Conservation (phyloP, 2,888 invertebrate genomes). For the Zaprionus bogoriensis region DNA sequence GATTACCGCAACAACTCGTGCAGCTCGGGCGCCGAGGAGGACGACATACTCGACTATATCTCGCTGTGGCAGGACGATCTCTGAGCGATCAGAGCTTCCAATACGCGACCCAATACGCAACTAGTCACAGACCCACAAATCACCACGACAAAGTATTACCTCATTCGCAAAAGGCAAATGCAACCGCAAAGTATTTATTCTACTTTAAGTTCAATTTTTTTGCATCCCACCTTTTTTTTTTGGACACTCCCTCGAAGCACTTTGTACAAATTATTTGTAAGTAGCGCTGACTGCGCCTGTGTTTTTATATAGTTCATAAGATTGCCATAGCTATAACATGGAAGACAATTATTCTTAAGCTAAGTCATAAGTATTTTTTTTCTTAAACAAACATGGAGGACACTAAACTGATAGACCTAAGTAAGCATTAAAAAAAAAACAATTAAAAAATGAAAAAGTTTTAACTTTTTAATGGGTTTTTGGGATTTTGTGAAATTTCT, state of each 20-base stretch:
- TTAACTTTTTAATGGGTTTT: neutral
- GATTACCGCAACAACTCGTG: conserved; percentile 86
- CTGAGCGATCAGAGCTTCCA: conserved; percentile 23
- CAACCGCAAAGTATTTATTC: conserved; percentile 63
- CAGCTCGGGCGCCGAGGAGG: conserved; percentile 89
- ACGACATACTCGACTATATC: conserved; percentile 90
- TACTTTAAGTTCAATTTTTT: conserved; percentile 40
- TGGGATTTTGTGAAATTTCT: neutral
- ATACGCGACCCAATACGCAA: neutral
- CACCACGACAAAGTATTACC: conserved; percentile 68
- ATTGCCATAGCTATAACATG: conserved; percentile 41
- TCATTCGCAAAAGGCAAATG: too few species aligned
- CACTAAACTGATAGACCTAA: conserved; percentile 57
- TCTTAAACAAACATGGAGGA: conserved; percentile 54
- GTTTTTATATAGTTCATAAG: conserved; percentile 58
- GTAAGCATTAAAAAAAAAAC: conserved; percentile 5
- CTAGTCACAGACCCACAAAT: conserved; percentile 29
- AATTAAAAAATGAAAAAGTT: neutral
- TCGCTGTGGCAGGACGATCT: conserved; percentile 81
- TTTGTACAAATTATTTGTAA: conserved; percentile 62
- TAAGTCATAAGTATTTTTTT: conserved; percentile 16
- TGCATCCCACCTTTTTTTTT: conserved; percentile 43
- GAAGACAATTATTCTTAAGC: conserved; percentile 55
- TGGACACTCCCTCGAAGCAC: conserved; percentile 4
- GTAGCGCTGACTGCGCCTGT: conserved; percentile 54